Evolutionary conservation across 2,113 vertebrate genomes (phyloP).

Genomic region (Lepidothrix coronata): DNA sequence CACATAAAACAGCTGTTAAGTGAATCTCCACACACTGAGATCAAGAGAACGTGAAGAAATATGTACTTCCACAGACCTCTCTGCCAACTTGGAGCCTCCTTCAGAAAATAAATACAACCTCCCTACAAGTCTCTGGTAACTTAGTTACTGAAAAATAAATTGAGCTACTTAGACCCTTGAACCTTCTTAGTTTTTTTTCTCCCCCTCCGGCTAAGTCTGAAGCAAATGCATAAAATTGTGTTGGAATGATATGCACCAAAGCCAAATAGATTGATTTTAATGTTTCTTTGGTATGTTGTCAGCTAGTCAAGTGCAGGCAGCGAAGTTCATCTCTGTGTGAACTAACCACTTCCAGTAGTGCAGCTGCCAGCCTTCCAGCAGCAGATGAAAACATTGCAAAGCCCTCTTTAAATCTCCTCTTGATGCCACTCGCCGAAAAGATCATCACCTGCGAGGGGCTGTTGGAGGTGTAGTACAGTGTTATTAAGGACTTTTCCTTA

Average conservation of each 20-base stretch:
- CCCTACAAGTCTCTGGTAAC: slow-evolving; percentile 74
- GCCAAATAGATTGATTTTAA: slow-evolving; percentile 42
- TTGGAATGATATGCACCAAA: slow-evolving; percentile 28
- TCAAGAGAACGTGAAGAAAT: slow-evolving; percentile 82
- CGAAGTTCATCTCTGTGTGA: not conserved
- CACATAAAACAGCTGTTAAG: slow-evolving; percentile 83
- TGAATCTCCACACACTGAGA: slow-evolving; percentile 78
- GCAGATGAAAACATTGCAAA: not conserved
- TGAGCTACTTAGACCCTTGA: slow-evolving; percentile 75
- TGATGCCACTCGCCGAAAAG: rapidly evolving
- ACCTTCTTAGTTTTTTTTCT: slow-evolving; percentile 10
- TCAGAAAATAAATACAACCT: slow-evolving; percentile 78
- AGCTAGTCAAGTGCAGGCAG: not conserved
- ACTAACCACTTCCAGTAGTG: slow-evolving; percentile 19
- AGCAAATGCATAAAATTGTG: slow-evolving; percentile 61
- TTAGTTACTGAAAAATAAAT: slow-evolving; percentile 84
- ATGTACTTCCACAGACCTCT: slow-evolving; percentile 78
- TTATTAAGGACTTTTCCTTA: not conserved
- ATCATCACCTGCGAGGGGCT: not conserved
- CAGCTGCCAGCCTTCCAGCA: not conserved
- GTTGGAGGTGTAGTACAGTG: not conserved
- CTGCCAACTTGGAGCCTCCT: slow-evolving; percentile 78
- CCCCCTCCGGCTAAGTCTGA: not conserved
- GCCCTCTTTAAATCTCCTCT: not conserved
- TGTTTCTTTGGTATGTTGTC: slow-evolving; percentile 52